Conservation (phyloP, 1,140 invertebrate species). For the Bombus superbus region DNA sequence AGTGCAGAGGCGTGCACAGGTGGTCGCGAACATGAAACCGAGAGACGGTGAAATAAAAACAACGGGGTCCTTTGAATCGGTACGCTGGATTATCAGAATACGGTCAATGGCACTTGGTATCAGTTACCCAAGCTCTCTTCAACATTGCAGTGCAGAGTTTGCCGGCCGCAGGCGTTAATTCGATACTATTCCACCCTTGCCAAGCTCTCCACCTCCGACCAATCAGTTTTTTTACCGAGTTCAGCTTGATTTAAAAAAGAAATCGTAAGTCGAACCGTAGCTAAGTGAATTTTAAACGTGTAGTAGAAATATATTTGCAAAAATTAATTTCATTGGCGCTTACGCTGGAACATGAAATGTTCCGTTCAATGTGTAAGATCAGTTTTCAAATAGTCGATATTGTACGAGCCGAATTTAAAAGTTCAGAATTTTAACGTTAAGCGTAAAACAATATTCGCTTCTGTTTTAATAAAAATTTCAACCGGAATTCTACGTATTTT, state of each 20-base stretch:
- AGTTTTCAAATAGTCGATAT: too few relatives aligned
- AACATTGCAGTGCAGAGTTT: constrained; percentile 12
- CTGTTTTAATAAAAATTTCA: too few relatives aligned
- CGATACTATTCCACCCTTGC: constrained; percentile 14
- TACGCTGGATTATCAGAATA: constrained; percentile 54
- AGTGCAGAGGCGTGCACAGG: constrained; percentile 38
- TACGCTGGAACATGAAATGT: too few relatives aligned
- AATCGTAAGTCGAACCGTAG: background rate
- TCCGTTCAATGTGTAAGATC: too few relatives aligned
- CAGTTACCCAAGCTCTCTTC: constrained; percentile 49
- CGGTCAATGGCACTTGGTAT: constrained; percentile 60
- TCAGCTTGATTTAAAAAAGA: background rate
- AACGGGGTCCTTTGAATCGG: constrained; percentile 59
- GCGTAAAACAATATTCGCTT: too few relatives aligned
- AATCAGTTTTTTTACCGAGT: background rate
- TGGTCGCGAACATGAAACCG: constrained; percentile 38
- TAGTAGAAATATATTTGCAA: background rate
- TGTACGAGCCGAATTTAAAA: too few relatives aligned
- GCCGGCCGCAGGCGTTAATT: constrained; percentile 34
- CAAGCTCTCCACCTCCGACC: background rate
- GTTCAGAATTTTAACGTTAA: too few relatives aligned
- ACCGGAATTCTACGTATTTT: too few relatives aligned
- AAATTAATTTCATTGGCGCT: too few relatives aligned
- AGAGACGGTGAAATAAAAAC: constrained; percentile 43
- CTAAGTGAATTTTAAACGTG: background rate